Percentiles rank a stretch among this genome's conserved stretches.
phyloP scores from a whole-genome alignment of 2,797 vertebrate species.

The Enteromius afrohamiltoni region DNA sequence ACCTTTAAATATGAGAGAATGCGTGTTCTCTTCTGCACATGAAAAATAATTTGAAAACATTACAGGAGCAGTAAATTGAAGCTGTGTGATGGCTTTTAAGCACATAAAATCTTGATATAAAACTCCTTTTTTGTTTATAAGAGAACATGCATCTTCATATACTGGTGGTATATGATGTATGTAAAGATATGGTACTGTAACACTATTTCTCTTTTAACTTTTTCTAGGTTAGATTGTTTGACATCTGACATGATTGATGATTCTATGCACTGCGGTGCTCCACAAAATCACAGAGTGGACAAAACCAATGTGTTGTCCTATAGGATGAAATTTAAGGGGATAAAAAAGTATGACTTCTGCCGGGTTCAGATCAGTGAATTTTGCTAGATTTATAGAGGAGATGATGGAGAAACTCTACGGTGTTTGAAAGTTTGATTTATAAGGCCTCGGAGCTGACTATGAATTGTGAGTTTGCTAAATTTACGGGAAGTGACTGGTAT shows the following conservation, averaged over 20 bases:
- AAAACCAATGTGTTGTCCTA: slow-evolving; percentile 13
- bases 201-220: neutral
- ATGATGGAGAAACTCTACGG: neutral
- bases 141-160: neutral
- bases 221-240: slow-evolving; percentile 11
- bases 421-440: slow-evolving; percentile 13
- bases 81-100: neutral
- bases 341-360: slow-evolving; percentile 20
- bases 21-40: neutral
- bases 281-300: slow-evolving; percentile 16
- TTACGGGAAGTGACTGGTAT: neutral
- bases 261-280: neutral
- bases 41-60: neutral
- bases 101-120: neutral
- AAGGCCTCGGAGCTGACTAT: neutral
- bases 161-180: neutral
- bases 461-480: neutral
- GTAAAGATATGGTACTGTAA: neutral
- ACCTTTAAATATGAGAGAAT: slow-evolving; percentile 3
- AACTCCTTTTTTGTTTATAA: neutral
- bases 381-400: slow-evolving; percentile 13
- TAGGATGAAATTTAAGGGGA: neutral
- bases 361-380: slow-evolving; percentile 5
- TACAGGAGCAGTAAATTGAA: neutral
- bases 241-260: neutral